Evolutionary conservation across 2,888 invertebrate species (phyloP).

Genomic region (Pterostichus niger): DNA sequence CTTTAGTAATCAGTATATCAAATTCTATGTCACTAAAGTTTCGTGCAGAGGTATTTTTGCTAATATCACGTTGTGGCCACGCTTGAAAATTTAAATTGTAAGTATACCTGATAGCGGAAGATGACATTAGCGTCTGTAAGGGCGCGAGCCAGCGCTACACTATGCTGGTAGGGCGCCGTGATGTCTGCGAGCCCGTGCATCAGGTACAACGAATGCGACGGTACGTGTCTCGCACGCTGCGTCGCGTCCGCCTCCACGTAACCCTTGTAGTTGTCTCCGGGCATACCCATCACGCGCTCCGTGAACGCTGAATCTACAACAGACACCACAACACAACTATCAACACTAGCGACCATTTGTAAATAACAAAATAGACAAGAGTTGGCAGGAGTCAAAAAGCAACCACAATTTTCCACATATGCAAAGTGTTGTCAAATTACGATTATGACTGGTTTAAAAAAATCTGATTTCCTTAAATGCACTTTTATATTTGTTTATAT

Average conservation of each 20-base stretch:
- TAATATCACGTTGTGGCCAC: background rate
- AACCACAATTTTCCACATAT: no score
- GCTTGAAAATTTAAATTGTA: background rate
- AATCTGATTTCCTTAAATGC: no score
- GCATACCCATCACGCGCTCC: conserved; percentile 94
- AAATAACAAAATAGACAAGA: no score
- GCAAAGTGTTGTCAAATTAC: no score
- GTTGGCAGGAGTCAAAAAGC: no score
- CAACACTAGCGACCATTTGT: no score
- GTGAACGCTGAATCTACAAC: conserved; percentile 94
- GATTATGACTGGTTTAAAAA: no score
- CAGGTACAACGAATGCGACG: conserved; percentile 91
- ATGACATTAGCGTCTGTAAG: conserved; percentile 92
- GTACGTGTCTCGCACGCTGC: conserved; percentile 92
- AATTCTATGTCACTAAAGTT: no score
- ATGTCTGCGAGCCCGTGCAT: conserved; percentile 96
- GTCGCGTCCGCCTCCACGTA: conserved; percentile 96
- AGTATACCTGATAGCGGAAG: conserved; percentile 92
- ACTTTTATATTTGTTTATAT: no score
- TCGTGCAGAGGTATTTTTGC: no score
- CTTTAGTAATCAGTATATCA: no score
- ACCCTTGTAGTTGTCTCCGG: conserved; percentile 92
- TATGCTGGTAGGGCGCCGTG: conserved; percentile 96
- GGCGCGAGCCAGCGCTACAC: conserved; percentile 92
- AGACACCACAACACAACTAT: background rate